phyloP scores from a whole-genome alignment of 2,113 vertebrate species.

The Capreolus pygargus region DNA sequence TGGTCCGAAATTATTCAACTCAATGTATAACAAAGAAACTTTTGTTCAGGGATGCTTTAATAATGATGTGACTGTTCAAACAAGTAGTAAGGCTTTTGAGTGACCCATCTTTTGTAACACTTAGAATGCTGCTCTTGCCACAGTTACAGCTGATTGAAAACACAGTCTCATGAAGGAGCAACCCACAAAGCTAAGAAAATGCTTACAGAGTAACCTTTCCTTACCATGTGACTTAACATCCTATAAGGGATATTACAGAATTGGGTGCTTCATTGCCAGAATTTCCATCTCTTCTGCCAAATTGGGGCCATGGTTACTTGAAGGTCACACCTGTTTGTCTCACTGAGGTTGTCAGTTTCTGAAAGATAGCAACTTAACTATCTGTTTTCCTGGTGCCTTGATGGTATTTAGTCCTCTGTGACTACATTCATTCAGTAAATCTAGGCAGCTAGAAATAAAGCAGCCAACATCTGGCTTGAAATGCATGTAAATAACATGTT shows the following conservation, averaged over 20 bases:
- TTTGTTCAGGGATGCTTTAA: constrained; percentile 59
- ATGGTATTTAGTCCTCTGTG: constrained; percentile 3
- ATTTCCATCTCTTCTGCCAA: constrained; percentile 65
- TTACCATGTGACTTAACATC: not conserved
- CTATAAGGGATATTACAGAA: constrained; percentile 7
- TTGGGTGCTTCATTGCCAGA: constrained; percentile 7
- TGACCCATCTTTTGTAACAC: constrained; percentile 50
- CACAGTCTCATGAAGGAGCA: not conserved
- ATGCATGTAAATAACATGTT: not conserved
- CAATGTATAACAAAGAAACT: constrained; percentile 69
- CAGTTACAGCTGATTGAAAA: not conserved
- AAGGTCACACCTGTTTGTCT: constrained; percentile 72
- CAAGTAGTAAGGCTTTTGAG: constrained; percentile 45
- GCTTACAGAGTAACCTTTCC: not conserved
- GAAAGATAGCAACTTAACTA: not conserved
- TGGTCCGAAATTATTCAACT: constrained; percentile 63
- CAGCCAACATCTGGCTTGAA: not conserved
- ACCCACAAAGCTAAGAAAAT: not conserved
- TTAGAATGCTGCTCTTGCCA: not conserved
- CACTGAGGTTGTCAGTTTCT: constrained; percentile 35
- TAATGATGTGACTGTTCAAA: constrained; percentile 57
- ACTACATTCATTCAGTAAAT: constrained; percentile 1
- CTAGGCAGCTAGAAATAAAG: not conserved
- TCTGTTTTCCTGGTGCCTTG: not conserved
- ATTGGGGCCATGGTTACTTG: constrained; percentile 60